Evolutionary conservation across 2,888 invertebrate genomes (phyloP).

Genomic region (Zonitis immaculata): DNA sequence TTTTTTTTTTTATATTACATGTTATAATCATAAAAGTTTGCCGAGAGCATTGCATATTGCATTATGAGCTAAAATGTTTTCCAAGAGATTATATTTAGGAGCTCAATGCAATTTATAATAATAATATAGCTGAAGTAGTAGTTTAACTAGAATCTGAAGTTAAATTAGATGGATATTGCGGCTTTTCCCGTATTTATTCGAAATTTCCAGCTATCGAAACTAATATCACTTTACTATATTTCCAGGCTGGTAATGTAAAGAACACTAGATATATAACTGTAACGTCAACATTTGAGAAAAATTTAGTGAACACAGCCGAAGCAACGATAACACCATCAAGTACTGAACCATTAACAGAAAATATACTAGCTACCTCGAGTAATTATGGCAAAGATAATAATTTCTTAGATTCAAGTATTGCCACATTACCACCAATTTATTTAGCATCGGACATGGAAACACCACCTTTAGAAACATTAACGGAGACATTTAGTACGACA

Average conservation of each 20-base stretch:
- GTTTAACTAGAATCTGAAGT: too few species aligned
- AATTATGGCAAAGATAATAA: constrained; percentile 67
- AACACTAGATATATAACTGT: constrained; percentile 85
- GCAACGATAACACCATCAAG: constrained; percentile 54
- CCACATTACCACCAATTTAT: constrained; percentile 75
- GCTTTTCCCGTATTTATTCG: background rate
- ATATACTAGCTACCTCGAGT: constrained; percentile 73
- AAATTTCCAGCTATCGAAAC: background rate
- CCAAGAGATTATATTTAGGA: background rate
- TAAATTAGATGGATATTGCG: background rate
- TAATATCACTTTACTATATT: constrained; percentile 22
- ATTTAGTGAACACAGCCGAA: constrained; percentile 59
- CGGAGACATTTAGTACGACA: constrained; percentile 88
- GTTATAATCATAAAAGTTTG: background rate
- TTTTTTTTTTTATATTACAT: constrained; percentile 1
- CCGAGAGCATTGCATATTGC: background rate
- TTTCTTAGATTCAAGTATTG: constrained; percentile 71
- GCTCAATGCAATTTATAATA: background rate
- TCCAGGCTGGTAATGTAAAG: constrained; percentile 77
- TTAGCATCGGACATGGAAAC: constrained; percentile 74
- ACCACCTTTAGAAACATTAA: constrained; percentile 80
- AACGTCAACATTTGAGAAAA: constrained; percentile 79
- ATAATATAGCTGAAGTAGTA: too few species aligned
- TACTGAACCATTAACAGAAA: constrained; percentile 79
- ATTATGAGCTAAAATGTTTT: background rate